Evolutionary conservation across 2,797 vertebrate genomes (phyloP).

Genomic region (Carcharodon carcharias): DNA sequence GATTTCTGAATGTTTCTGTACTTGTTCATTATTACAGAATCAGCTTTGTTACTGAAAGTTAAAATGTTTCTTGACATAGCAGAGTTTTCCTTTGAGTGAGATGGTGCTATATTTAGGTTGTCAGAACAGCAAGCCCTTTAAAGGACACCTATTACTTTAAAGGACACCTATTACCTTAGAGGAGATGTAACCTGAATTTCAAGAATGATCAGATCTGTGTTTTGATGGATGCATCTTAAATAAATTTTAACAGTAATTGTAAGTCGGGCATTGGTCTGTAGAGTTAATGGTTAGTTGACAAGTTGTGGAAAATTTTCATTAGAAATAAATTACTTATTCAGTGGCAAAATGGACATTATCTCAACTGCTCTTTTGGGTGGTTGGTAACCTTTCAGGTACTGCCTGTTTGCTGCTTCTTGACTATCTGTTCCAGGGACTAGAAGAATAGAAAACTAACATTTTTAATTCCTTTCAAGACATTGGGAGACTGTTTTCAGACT

Average conservation of each 20-base stretch:
- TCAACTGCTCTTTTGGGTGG: not conserved
- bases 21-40: not conserved
- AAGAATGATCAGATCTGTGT: not conserved
- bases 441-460: not conserved
- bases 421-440: not conserved
- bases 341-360: not conserved
- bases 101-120: not conserved
- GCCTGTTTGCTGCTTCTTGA: not conserved
- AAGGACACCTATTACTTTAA: not conserved
- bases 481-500: not conserved
- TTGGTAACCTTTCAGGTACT: not conserved
- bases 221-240: not conserved
- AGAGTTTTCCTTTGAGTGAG: not conserved
- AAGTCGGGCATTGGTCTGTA: not conserved
- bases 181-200: not conserved
- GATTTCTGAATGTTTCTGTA: not conserved
- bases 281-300: not conserved
- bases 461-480: not conserved
- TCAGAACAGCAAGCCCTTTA: not conserved
- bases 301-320: not conserved
- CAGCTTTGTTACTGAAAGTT: not conserved
- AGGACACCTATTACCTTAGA: not conserved
- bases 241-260: not conserved
- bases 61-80: not conserved
- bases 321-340: not conserved